Base-by-base conservation (phyloP, 2,113 vertebrate genomes). In the human (Homo sapiens) region DNA sequence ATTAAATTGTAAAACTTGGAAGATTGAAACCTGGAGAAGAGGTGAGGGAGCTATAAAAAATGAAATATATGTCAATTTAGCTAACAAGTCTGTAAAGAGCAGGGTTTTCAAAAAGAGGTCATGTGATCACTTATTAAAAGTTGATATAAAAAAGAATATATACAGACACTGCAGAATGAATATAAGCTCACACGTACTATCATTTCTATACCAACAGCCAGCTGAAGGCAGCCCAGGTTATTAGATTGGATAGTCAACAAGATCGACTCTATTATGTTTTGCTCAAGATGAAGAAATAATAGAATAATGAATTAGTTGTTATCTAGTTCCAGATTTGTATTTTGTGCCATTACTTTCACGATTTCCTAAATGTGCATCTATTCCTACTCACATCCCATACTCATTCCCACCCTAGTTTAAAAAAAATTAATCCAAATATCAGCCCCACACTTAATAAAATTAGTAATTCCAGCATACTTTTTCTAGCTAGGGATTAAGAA, bases 311-410 rank as follows among this genome's bases (percentile, higher is more conserved):
- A 3, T 20, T 12, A 23, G 30, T 40, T 64, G 4, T 61, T 78
- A 80, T 30, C 38, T 96, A n/a, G 2, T 76, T 92, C 23, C 45
- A 88, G 40, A 80, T 93, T 87, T 95, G 13, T 95, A n/a, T 55
- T 30, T 57, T 97, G 8, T 81, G 11, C 20, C 17, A 4, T 72
- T 66, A 73, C n/a, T 10, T 90, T 75, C 61, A 92, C 32, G 45
- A 93, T 70, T 64, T 94, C 43, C 84, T 95, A 83, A 83, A 40
- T 83, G 2, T 27, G 16, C 35, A 0, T 79, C 13, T 78, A 38
- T 27, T 79, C 16, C n/a, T 64, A 27, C 4, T 89, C 18, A 8
- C 18, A 52, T 50, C 25, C 25, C 7, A 80, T 52, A 55, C 61
- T 90, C 50, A 61, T 45, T 68, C 38, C 16, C 23, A 40, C 1